phyloP scores from a whole-genome alignment of 1,140 invertebrate species.

The Trachelipus rathkii region DNA sequence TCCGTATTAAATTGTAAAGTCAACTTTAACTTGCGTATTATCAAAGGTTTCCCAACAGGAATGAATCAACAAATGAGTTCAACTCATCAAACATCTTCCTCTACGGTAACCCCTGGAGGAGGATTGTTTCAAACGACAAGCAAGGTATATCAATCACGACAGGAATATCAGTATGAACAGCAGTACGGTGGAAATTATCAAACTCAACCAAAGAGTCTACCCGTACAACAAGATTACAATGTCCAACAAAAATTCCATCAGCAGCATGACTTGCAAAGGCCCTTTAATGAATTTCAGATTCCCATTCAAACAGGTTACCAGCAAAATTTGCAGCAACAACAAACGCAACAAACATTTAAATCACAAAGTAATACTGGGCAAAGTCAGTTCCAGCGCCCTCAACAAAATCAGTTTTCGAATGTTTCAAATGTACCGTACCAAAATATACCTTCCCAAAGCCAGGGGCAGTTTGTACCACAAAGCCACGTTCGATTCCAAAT shows the following conservation, averaged over 20 bases:
- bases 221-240: background rate
- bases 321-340: background rate
- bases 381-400: background rate
- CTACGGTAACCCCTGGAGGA: background rate
- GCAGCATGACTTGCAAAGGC: background rate
- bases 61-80: conserved; percentile 4
- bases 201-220: background rate
- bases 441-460: background rate
- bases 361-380: too few species aligned
- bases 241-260: background rate
- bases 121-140: background rate
- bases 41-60: background rate
- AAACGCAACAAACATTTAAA: too few species aligned
- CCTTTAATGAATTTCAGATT: background rate
- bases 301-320: background rate
- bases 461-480: background rate
- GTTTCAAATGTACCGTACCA: background rate
- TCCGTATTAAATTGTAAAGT: too few species aligned
- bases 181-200: background rate
- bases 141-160: background rate
- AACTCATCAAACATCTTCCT: background rate
- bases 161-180: conserved; percentile 2
- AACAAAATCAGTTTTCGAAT: background rate
- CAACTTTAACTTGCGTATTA: too few species aligned
- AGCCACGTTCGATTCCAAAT: background rate